Conservation (phyloP, 2,888 invertebrate species). For the Ochropacha duplaris region DNA sequence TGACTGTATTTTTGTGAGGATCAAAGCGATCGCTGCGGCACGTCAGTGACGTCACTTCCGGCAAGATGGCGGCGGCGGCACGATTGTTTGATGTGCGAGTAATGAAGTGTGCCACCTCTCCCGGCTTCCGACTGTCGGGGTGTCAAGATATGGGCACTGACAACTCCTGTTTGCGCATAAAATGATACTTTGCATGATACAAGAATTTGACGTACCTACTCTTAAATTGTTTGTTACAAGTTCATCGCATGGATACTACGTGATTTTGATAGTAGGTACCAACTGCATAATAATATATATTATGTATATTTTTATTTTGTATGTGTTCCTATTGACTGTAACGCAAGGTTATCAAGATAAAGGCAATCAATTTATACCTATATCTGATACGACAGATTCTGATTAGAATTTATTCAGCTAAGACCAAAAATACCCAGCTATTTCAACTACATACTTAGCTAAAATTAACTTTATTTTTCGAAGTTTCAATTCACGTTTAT, state of each 20-base stretch:
- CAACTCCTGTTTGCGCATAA: conserved; percentile 61
- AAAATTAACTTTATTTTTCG: too few species aligned
- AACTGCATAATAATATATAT: too few species aligned
- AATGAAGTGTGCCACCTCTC: conserved; percentile 81
- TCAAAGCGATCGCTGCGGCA: conserved; percentile 72
- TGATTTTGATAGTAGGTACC: too few species aligned
- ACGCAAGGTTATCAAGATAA: too few species aligned
- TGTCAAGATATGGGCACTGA: conserved; percentile 75
- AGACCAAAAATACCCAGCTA: too few species aligned
- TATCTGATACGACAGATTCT: too few species aligned
- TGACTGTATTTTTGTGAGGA: conserved; percentile 73
- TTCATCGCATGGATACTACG: conserved; percentile 1
- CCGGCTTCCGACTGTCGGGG: conserved; percentile 72
- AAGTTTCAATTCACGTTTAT: too few species aligned
- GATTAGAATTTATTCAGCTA: too few species aligned
- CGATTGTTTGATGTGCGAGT: conserved; percentile 82
- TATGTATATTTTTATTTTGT: too few species aligned
- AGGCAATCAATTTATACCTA: too few species aligned
- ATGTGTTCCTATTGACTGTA: too few species aligned
- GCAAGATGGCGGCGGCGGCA: conserved; percentile 75
- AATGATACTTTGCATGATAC: conserved; percentile 43
- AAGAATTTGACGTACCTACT: conserved; percentile 1
- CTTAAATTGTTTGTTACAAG: not conserved
- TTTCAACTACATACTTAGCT: too few species aligned
- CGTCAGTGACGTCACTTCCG: conserved; percentile 78